Evolutionary conservation across 1,140 invertebrate species (phyloP), one percentile per base, ranked within the genome.

Genomic region (Drosophila lini): DNA sequence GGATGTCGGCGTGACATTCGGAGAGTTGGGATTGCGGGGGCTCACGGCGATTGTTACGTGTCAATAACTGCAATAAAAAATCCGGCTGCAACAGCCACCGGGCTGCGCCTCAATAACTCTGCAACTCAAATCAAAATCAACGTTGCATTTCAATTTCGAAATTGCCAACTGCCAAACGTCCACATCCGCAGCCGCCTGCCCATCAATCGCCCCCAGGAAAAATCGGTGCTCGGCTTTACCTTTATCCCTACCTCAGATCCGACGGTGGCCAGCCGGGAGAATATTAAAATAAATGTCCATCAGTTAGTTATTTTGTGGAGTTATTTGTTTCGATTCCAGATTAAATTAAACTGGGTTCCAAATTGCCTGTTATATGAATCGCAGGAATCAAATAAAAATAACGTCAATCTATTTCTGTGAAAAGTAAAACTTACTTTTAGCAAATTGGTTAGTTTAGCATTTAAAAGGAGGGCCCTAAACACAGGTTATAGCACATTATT

Each of bases 81-180:
- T 65, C 55, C 41, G 40, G 31, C 56, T 67, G 65, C 68, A 74
- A 74, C 78, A 67, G 60, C 74, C 52, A 42, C 57, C 62, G 22
- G 68, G 63, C 64, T 83, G 80, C 79, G 80, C 82, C 83, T 73
- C 80, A 88, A 86, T 86, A 78, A 81, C 82, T 78, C 83, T 73
- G 76, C 74, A 69, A 67, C 78, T 78, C 84, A 88, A 88, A 88
- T 88, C 84, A 86, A 78, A 77, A 78, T 77, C 74, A 78, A 88
- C 86, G 83, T 88, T 89, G 84, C 84, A 88, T 88, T 88, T 88
- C 84, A 89, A 88, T 89, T 84, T 84, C 65, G 52, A 83, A 83
- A 88, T 80, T 70, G 78, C 61, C 59, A 81, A 74, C 79, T 73
- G 79, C 44, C 69, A 55, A 69, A 45, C 57, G 47, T 44, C 13